Evolutionary conservation across 2,797 vertebrate species (phyloP).

Genomic region (Eupleurogrammus muticus): DNA sequence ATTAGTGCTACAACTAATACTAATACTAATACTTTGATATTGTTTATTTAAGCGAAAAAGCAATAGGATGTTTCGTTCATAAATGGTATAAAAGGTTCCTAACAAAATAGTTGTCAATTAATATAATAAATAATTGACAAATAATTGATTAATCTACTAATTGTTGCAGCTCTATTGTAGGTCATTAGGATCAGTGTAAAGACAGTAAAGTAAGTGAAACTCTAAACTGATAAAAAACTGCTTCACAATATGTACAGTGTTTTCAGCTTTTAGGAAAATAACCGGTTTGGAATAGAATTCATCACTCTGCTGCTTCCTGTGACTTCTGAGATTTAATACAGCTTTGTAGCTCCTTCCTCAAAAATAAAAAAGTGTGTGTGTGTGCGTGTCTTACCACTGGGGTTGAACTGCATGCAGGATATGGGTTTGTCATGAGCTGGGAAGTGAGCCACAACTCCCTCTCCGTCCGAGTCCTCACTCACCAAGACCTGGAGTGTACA

Average conservation of each 20-base stretch:
- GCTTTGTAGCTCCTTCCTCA: slow-evolving; percentile 10
- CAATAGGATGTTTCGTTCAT: too few species aligned
- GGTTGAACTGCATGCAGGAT: slow-evolving; percentile 99
- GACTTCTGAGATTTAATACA: slow-evolving; percentile 4
- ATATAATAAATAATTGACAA: too few species aligned
- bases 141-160: too few species aligned
- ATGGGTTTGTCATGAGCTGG: slow-evolving; percentile 99
- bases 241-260: neutral
- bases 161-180: too few species aligned
- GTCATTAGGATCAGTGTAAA: neutral
- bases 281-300: neutral
- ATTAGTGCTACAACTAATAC: too few species aligned
- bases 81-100: too few species aligned
- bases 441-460: slow-evolving; percentile 97
- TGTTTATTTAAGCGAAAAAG: too few species aligned
- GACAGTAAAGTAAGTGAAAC: neutral
- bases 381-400: slow-evolving; percentile 89
- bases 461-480: slow-evolving; percentile 96
- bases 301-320: slow-evolving; percentile 3
- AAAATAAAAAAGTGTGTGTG: slow-evolving; percentile 31
- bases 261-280: neutral
- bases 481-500: slow-evolving; percentile 88
- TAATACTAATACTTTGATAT: too few species aligned
- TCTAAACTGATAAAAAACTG: neutral
- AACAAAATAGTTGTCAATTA: too few species aligned